Base-by-base conservation (phyloP, 2,113 vertebrate species). In the Montifringilla adamsi region DNA sequence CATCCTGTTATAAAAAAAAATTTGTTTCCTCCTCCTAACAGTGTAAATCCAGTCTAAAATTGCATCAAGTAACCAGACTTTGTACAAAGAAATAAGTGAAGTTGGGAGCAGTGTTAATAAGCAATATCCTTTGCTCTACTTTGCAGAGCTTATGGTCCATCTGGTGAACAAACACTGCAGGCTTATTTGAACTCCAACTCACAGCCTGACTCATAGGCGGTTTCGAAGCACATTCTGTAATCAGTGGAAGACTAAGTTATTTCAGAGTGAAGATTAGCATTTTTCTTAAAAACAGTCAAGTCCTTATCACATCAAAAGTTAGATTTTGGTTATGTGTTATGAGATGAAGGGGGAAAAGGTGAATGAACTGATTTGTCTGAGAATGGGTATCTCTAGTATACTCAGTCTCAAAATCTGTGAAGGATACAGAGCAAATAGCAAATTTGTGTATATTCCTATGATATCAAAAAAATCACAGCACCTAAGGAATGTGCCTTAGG, bases 191-290 rank as follows among this genome's bases (percentile, higher is more conserved):
- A 96, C 95, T 97, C 94, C 96, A 97, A 85, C 96, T 97, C 91
- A 96, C 83, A 89, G 70, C 39, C 92, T 96, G 95, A 96, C 93
- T 97, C 94, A 96, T 3, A 67, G 69, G 77, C 47, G 0, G 60
- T 82, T 96, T 47, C 84, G 90, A 97, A 95, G 96, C 94, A 94
- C 60, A 90, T 90, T 95, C 94, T 96, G 97, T 92, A 93, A 96
- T 86, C 95, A 96, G 88, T 90, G 96, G 97, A 97, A 97, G 95
- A 95, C 77, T 76, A 66, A 89, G 81, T 93, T 95, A 84, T 95
- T 96, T 95, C 90, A 96, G 95, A 96, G 80, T 92, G 90, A 97
- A 96, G 87, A 96, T 96, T 96, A 96, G 90, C 91, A 91, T 87
- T 96, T 91, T 41, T 91, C 23, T 43, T 93, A 43, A 86, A 87